Evolutionary conservation across 2,113 vertebrate species (phyloP).

Genomic region (Xenotilapia leptura): DNA sequence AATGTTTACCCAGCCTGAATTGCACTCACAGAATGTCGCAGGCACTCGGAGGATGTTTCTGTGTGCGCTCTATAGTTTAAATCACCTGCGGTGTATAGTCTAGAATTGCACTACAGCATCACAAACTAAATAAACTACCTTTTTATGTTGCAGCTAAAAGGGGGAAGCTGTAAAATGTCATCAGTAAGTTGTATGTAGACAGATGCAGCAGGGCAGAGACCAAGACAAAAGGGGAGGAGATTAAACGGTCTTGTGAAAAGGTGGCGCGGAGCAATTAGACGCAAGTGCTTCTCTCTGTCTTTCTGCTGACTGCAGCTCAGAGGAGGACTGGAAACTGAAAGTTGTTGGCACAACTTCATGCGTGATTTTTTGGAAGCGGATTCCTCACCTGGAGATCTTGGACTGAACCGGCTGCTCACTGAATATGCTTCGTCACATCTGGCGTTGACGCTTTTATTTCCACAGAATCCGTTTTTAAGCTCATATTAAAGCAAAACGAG

Average conservation of each 20-base stretch:
- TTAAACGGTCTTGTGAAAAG: conserved; percentile 60
- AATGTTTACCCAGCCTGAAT: conserved; percentile 32
- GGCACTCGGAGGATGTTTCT: conserved; percentile 1
- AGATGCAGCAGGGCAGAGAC: conserved; percentile 21
- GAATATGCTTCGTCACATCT: neutral
- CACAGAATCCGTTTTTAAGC: neutral
- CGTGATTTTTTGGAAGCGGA: neutral
- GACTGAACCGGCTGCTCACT: neutral
- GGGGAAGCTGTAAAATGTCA: neutral
- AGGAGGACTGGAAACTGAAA: conserved; percentile 11
- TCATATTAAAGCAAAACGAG: neutral
- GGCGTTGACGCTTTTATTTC: neutral
- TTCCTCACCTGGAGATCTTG: neutral
- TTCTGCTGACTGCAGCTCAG: conserved; percentile 32
- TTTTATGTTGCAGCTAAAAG: neutral
- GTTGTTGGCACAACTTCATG: neutral
- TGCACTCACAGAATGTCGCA: neutral
- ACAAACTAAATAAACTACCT: neutral
- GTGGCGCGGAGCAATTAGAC: conserved; percentile 67
- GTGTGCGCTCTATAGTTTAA: conserved; percentile 5
- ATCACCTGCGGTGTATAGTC: conserved; percentile 40
- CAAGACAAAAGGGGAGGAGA: conserved; percentile 69
- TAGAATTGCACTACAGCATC: conserved; percentile 1
- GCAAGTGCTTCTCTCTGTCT: conserved; percentile 50
- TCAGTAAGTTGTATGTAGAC: neutral